Conservation (phyloP, 2,888 invertebrate species). For the Willowsia nigromaculata region DNA sequence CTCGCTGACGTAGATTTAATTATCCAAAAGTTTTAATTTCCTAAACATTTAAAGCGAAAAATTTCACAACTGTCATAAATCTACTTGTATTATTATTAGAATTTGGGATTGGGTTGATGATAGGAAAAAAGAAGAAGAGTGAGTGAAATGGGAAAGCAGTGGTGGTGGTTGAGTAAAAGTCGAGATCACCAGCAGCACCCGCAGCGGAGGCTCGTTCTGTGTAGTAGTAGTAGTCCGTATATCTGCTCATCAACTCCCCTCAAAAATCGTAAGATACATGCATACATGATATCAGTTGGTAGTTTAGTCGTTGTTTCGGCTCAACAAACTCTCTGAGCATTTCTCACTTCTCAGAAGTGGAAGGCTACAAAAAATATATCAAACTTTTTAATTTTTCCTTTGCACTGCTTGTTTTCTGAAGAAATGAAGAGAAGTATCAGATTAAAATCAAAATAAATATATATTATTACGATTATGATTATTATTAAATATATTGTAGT, state of each 20-base stretch:
- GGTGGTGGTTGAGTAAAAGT: neutral
- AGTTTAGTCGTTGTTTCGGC: neutral
- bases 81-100: slow-evolving; percentile 46
- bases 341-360: neutral
- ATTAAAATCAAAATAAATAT: slow-evolving; percentile 71
- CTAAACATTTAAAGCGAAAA: slow-evolving; percentile 68
- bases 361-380: slow-evolving; percentile 18
- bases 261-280: neutral
- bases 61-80: slow-evolving; percentile 73
- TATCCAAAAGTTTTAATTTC: slow-evolving; percentile 74
- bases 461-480: slow-evolving; percentile 42
- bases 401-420: neutral
- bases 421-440: slow-evolving; percentile 53
- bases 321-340: neutral
- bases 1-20: slow-evolving; percentile 71
- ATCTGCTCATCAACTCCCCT: slow-evolving; percentile 32
- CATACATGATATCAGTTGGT: neutral
- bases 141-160: neutral
- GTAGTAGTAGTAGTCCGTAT: no score
- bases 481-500: slow-evolving; percentile 29
- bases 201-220: slow-evolving; percentile 11
- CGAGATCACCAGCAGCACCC: slow-evolving; percentile 21
- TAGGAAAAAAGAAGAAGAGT: slow-evolving; percentile 15
- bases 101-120: slow-evolving; percentile 19
- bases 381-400: slow-evolving; percentile 65